These are phyloP conservation scores for Dermolepida albohirtum DNA, from an alignment of 2,888 invertebrate species.

Conservation along the genomic window DNA sequence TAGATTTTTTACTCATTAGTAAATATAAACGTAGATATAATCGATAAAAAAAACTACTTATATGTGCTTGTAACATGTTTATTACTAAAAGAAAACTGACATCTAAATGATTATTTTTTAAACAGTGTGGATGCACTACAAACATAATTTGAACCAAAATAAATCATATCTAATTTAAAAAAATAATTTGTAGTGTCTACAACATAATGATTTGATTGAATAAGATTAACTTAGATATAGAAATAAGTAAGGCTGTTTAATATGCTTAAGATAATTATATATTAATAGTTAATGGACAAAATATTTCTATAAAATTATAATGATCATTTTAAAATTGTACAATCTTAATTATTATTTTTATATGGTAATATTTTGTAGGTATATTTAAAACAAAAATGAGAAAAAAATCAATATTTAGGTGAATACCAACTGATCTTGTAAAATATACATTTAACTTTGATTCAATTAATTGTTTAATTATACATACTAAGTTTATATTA, in stretches of 20 bases:
- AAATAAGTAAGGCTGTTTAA: conserved; percentile 42
- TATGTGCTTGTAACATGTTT: conserved; percentile 36
- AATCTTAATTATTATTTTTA: conserved; percentile 37
- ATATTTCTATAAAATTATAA: conserved; percentile 37
- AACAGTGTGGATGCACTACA: conserved; percentile 15
- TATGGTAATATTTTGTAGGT: conserved; percentile 30
- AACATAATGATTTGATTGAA: conserved; percentile 30
- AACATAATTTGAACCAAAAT: conserved; percentile 21
- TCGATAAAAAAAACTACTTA: conserved; percentile 39
- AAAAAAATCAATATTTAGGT: neutral
- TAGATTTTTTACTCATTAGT: conserved; percentile 43
- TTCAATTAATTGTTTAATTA: neutral
- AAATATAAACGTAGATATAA: conserved; percentile 32
- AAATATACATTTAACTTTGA: neutral
- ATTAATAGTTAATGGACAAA: conserved; percentile 22
- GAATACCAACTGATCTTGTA: neutral
- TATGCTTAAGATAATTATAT: conserved; percentile 40
- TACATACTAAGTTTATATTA: neutral
- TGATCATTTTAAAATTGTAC: conserved; percentile 34
- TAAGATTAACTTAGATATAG: conserved; percentile 39
- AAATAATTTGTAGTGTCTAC: conserved; percentile 17
- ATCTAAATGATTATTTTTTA: conserved; percentile 13
- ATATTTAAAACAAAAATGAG: conserved; percentile 15
- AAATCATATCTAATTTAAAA: conserved; percentile 5
- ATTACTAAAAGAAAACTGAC: conserved; percentile 31